Base-by-base conservation (phyloP, 2,888 invertebrate genomes). In the Cheilosia urbana region DNA sequence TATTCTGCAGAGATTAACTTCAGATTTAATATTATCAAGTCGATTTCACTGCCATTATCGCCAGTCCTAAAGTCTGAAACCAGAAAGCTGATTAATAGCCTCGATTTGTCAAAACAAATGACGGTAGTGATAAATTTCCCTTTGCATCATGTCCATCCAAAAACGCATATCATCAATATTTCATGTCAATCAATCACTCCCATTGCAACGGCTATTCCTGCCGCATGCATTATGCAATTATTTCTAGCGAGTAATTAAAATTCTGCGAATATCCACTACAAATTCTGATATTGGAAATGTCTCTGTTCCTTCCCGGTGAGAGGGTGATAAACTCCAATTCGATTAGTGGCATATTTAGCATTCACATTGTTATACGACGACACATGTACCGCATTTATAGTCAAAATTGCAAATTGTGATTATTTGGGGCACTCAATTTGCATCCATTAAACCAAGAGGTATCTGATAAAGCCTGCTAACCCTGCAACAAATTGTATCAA, bases 301-400 rank as follows among this genome's bases (percentile, higher is more conserved):
- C 3, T n/a, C 34, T 34, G 42, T 6, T 7, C 6, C 2, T 7
- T 30, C 27, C 45, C n/a, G 21, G 21, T 60, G 19, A 19, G 13
- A 19, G 37, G 24, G 58, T 65, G 58, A 79, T 37, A 76, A 66
- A 51, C 66, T 65, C 45, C 62, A 71, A 69, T 76, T 81, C 63
- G 58, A 69, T 63, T 69, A 47, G 62, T 40, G 53, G 34, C 60
- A 57, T 45, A 75, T 63, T 75, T 63, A 19, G 63, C 53, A 75
- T 72, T 78, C 63, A 71, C 47, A 62, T 21, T 69, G 27, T 51
- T 34, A 40, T 62, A 19, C 6, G 27, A 30, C 66, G 37, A 47
- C 53, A 40, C 47, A 42, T 13, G 37, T 37, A 13, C 34, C 34
- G 11, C 34, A 37, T 13, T 3, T 37, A 7, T 9, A 40, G 24